Evolutionary conservation across 2,797 vertebrate species (phyloP).

Genomic region (Epinephelus malabaricus): DNA sequence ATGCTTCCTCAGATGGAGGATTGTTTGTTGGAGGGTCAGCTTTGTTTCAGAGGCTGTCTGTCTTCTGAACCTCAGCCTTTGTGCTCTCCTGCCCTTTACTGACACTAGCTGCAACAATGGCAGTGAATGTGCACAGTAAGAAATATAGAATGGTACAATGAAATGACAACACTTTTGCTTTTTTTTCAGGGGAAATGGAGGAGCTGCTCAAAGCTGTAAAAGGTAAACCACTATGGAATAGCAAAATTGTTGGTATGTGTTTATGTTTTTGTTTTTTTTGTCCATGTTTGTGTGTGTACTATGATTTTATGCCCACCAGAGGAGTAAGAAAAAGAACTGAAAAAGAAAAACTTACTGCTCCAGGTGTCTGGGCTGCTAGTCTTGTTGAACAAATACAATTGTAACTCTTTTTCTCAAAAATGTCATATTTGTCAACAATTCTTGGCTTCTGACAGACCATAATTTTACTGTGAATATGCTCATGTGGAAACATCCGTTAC

Average conservation of each 20-base stretch:
- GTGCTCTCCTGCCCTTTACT: neutral
- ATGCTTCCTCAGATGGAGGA: neutral
- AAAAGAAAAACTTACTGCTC: neutral
- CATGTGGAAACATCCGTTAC: neutral
- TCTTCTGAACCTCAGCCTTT: neutral
- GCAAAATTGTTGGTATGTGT: too few species aligned
- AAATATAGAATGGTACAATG: neutral
- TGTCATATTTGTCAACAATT: too few species aligned
- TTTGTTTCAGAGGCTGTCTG: conserved; percentile 16
- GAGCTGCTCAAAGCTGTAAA: neutral
- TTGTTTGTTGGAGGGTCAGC: neutral
- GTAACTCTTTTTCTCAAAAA: too few species aligned
- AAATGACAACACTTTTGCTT: neutral
- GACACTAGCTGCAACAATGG: neutral
- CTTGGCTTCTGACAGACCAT: neutral
- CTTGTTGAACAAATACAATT: neutral
- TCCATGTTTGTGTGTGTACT: too few species aligned
- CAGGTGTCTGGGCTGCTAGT: neutral
- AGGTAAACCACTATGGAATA: neutral
- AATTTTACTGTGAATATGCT: neutral
- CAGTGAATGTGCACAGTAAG: neutral
- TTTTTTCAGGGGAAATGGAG: too few species aligned
- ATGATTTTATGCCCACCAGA: too few species aligned
- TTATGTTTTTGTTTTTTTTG: too few species aligned
- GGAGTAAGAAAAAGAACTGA: neutral